Conservation (phyloP, 2,113 vertebrate species). For the Micronycteris hirsuta region DNA sequence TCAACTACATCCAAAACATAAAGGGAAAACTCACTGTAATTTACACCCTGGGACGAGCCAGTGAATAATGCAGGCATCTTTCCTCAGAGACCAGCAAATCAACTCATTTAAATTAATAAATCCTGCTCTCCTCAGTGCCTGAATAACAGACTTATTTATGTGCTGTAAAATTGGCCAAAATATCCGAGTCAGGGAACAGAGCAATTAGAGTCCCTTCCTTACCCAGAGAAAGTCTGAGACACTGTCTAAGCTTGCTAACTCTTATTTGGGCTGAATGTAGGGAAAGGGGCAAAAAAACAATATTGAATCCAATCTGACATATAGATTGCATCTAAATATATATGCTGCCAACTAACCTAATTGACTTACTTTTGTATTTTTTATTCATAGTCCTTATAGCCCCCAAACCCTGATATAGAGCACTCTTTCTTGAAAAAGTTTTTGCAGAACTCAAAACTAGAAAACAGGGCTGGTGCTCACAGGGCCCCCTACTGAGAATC, state of each 20-base stretch:
- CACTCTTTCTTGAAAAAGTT: neutral
- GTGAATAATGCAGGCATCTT: conserved; percentile 11
- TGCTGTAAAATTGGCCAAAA: neutral
- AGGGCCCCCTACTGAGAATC: neutral
- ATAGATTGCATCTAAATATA: conserved; percentile 2
- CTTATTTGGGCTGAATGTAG: neutral
- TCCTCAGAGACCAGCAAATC: conserved; percentile 6
- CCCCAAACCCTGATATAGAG: neutral
- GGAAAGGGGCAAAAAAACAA: neutral
- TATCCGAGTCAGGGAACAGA: neutral
- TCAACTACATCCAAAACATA: neutral
- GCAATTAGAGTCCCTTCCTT: conserved; percentile 32
- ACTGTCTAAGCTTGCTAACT: neutral
- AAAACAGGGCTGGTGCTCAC: neutral
- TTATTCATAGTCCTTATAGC: neutral
- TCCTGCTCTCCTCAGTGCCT: neutral
- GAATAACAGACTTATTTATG: neutral
- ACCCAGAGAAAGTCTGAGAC: neutral
- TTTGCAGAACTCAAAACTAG: neutral
- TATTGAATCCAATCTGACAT: conserved; percentile 7
- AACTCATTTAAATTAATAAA: conserved; percentile 56
- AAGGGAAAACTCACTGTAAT: conserved; percentile 39
- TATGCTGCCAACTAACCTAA: neutral
- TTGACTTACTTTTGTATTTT: neutral
- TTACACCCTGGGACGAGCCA: neutral